A percentile compares a stretch with the other conserved stretches of the same genome.
These are phyloP conservation scores for Carcina quercana DNA, from an alignment of 2,888 invertebrate genomes.

Conservation along the genomic window DNA sequence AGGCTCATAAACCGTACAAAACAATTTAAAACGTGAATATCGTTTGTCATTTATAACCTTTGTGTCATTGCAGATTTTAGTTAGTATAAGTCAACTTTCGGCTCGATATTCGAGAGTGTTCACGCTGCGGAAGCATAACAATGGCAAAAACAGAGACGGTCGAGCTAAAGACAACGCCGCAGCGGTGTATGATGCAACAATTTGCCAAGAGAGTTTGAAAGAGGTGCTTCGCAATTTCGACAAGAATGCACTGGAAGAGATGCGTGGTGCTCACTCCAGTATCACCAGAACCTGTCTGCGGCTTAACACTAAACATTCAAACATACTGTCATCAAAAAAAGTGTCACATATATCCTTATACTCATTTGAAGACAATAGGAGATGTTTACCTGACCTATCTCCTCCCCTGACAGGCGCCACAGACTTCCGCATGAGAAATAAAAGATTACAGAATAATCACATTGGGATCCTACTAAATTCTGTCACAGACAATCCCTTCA, in stretches of 20 bases:
- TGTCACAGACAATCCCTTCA: slow-evolving; percentile 30
- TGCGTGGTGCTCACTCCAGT: slow-evolving; percentile 34
- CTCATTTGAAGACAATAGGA: slow-evolving; percentile 59
- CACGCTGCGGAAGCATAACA: slow-evolving; percentile 54
- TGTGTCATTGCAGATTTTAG: slow-evolving; percentile 64
- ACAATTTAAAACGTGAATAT: slow-evolving; percentile 16
- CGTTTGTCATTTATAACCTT: slow-evolving; percentile 56
- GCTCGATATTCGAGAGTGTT: slow-evolving; percentile 59
- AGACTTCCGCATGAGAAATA: slow-evolving; percentile 38
- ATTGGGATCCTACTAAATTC: slow-evolving; percentile 35
- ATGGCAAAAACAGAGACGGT: slow-evolving; percentile 46
- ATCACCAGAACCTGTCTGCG: slow-evolving; percentile 15
- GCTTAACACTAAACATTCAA: slow-evolving; percentile 21
- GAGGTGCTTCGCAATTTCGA: slow-evolving; percentile 58
- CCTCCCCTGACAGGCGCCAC: slow-evolving; percentile 28
- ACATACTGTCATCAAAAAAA: slow-evolving; percentile 36
- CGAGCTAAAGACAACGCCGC: slow-evolving; percentile 40
- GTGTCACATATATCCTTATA: slow-evolving; percentile 52
- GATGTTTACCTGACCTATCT: slow-evolving; percentile 37
- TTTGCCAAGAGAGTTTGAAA: slow-evolving; percentile 55
- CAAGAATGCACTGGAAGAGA: slow-evolving; percentile 54
- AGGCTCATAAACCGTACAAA: background rate
- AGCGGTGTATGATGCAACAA: slow-evolving; percentile 38
- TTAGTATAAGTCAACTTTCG: slow-evolving; percentile 67
- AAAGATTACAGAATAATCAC: slow-evolving; percentile 50